A percentile compares a stretch with the other conserved stretches of the same genome.
Conservation (phyloP, 2,797 vertebrate species). For the Eleutherodactylus coqui region DNA sequence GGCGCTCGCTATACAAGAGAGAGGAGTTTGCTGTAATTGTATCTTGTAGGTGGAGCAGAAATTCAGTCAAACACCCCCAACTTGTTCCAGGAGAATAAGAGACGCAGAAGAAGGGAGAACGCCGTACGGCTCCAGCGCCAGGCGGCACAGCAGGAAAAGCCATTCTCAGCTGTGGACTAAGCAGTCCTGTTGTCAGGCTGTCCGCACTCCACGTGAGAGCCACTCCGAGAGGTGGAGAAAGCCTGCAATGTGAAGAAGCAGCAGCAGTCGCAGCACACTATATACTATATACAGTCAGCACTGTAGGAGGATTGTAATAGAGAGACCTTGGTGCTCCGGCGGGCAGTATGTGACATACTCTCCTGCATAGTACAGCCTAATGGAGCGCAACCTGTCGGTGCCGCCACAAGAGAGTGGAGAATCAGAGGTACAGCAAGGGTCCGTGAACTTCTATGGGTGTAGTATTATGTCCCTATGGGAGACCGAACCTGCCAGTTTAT, state of each 20-base stretch:
- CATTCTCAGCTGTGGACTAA: not conserved
- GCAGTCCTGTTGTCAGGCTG: not conserved
- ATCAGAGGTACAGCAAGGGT: too few species aligned
- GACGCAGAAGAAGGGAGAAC: not conserved
- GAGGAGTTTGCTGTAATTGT: slow-evolving; percentile 2
- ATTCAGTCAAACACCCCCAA: not conserved
- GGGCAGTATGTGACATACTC: too few species aligned
- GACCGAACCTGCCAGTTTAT: too few species aligned
- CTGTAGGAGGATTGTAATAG: too few species aligned
- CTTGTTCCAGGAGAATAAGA: not conserved
- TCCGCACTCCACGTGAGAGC: not conserved
- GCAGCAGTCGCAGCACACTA: not conserved
- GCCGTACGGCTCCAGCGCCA: not conserved
- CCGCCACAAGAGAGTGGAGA: too few species aligned
- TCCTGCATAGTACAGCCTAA: too few species aligned
- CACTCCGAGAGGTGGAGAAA: not conserved
- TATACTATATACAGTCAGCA: not conserved
- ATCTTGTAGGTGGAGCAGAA: not conserved
- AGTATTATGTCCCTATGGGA: too few species aligned
- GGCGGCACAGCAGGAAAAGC: not conserved
- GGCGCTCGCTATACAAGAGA: not conserved
- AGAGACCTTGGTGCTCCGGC: too few species aligned
- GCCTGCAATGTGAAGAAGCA: not conserved
- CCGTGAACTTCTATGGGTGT: too few species aligned
- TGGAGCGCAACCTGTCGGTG: too few species aligned